Evolutionary conservation across 35 echinoderm and acorn worm genomes (phyloP).

Genomic region (Acanthaster planci): DNA sequence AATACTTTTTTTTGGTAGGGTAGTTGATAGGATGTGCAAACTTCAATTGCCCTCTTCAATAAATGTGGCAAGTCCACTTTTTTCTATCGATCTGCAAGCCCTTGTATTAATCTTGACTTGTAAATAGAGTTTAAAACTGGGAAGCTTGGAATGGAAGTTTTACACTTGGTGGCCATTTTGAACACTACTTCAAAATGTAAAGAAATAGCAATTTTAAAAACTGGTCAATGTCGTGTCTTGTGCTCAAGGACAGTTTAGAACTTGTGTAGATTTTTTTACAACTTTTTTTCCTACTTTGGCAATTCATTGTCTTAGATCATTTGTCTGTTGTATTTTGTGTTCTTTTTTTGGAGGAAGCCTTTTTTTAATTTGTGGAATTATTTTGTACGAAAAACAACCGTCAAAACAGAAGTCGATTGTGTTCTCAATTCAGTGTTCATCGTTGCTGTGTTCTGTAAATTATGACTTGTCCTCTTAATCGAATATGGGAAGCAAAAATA

Average conservation of each 20-base stretch:
- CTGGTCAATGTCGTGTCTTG: background rate
- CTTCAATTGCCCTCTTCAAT: background rate
- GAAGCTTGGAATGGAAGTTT: background rate
- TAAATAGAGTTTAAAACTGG: slow-evolving; percentile 6
- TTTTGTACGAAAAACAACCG: background rate
- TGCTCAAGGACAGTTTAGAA: background rate
- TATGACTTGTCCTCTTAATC: slow-evolving; percentile 18
- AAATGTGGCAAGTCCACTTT: slow-evolving; percentile 2
- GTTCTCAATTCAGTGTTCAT: slow-evolving; percentile 4
- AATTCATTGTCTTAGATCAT: background rate
- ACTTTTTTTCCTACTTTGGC: background rate
- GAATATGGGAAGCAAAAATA: background rate
- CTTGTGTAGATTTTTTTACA: background rate
- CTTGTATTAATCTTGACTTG: slow-evolving; percentile 12
- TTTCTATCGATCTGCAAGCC: background rate
- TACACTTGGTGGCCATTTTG: background rate
- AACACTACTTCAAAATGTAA: background rate
- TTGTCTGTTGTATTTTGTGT: background rate
- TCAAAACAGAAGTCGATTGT: background rate
- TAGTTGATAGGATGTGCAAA: background rate
- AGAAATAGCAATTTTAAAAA: background rate
- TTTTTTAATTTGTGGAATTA: slow-evolving; percentile 22
- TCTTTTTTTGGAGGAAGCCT: background rate
- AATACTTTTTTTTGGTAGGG: slow-evolving; percentile 16
- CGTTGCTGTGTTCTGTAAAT: slow-evolving; percentile 9